Evolutionary conservation across 1,140 invertebrate genomes (phyloP).

Genomic region (Apolygus lucorum): DNA sequence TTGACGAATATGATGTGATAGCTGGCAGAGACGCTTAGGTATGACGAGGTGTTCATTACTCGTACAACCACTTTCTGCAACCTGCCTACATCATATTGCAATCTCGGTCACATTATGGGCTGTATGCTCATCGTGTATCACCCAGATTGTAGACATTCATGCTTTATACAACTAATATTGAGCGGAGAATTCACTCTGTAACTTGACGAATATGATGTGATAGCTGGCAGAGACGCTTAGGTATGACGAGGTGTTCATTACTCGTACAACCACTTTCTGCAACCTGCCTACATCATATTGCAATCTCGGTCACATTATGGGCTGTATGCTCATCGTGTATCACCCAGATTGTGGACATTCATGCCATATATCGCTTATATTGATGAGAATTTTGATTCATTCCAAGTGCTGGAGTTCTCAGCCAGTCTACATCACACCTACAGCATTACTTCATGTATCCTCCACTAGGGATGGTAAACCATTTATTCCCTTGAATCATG

Average conservation of each 20-base stretch:
- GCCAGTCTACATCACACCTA: too few species aligned
- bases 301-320: background rate
- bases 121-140: background rate
- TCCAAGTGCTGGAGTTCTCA: too few species aligned
- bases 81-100: background rate
- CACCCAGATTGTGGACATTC: background rate
- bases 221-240: constrained; percentile 5
- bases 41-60: background rate
- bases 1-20: too few species aligned
- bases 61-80: background rate
- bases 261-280: background rate
- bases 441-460: too few species aligned
- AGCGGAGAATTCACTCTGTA: too few species aligned
- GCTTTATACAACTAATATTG: too few species aligned
- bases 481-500: too few species aligned
- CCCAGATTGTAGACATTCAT: too few species aligned
- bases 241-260: background rate
- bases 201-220: too few species aligned
- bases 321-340: background rate
- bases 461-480: too few species aligned
- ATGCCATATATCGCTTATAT: too few species aligned
- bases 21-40: background rate
- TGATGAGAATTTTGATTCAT: too few species aligned
- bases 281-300: background rate
- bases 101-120: background rate